Base-by-base conservation (phyloP, 1,140 invertebrate genomes). In the Drosophila arawakana region DNA sequence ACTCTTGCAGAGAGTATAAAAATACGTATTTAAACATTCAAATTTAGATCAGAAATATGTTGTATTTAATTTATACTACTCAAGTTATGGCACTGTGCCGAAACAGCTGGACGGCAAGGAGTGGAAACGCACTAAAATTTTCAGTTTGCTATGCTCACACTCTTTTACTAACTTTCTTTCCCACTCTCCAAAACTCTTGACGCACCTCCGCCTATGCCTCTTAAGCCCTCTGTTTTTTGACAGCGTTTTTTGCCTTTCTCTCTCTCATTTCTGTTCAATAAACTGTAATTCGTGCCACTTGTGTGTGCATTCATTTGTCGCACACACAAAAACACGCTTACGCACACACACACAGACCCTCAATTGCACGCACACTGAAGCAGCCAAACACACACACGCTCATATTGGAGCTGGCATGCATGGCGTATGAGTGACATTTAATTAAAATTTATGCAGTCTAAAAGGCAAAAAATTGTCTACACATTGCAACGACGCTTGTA, bases 361-460 rank as follows among this genome's bases (percentile, higher is more conserved):
- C 60, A 39, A 59, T 9, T 11, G 50, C 46, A 67, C 25, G 37
- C 47, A 47, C 30, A 71, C 58, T 79, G 72, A 62, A 66, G 57
- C 66, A 70, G 60, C 47, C 80, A 83, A 60, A 52, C 74, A 83
- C 63, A 52, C 74, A 49, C 71, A 78, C 69, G 57, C 50, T 63
- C 30, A 69, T 69, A 75, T 75, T 86, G 82, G 67, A 57, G 70
- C 73, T 77, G 80, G 80, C 81, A 80, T 84, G 81, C 84, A 78
- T 88, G 84, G 84, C 84, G 84, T 88, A 88, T 88, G 84, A 88
- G 84, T 88, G 84, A 88, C 84, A 88, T 88, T 88, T 88, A 88
- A 88, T 88, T 88, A 88, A 88, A 88, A 86, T 86, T 86, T 86
- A 86, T 86, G 83, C 71, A 86, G 84, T 88, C 70, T 83, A 88